Evolutionary conservation across 2,113 vertebrate species (phyloP).

Genomic region (Xerus inauris): DNA sequence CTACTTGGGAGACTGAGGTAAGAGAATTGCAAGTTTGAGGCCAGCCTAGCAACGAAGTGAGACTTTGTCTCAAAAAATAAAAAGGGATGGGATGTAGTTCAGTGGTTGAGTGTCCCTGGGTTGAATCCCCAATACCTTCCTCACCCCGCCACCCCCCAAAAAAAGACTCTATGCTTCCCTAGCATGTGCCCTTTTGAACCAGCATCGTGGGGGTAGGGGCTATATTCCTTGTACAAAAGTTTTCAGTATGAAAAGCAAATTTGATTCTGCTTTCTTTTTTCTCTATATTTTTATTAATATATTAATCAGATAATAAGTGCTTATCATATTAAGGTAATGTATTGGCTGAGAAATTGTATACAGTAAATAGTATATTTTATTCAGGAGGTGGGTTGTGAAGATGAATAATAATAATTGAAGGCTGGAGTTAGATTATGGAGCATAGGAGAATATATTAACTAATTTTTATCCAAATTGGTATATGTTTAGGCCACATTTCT

Average conservation of each 20-base stretch:
- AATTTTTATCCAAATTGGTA: neutral
- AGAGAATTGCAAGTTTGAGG: neutral
- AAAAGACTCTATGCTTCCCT: neutral
- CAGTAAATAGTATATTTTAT: neutral
- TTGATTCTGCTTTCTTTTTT: neutral
- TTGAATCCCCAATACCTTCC: neutral
- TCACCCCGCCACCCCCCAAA: too few species aligned
- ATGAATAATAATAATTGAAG: neutral
- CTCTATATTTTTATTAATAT: neutral
- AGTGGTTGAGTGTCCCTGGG: neutral
- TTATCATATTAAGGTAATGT: neutral
- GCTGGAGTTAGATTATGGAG: neutral
- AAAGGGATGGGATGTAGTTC: too few species aligned
- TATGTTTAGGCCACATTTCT: neutral
- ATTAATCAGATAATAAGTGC: neutral
- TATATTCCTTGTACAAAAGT: neutral
- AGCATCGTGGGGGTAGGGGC: too few species aligned
- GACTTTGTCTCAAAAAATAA: too few species aligned
- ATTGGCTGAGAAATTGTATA: neutral
- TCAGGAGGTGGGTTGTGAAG: neutral
- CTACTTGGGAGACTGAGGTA: neutral
- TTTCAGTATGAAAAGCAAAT: neutral
- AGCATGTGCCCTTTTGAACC: too few species aligned
- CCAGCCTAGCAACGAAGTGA: neutral
- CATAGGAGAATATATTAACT: neutral